phyloP scores from a whole-genome alignment of 1,140 invertebrate genomes.

The Atta cephalotes region DNA sequence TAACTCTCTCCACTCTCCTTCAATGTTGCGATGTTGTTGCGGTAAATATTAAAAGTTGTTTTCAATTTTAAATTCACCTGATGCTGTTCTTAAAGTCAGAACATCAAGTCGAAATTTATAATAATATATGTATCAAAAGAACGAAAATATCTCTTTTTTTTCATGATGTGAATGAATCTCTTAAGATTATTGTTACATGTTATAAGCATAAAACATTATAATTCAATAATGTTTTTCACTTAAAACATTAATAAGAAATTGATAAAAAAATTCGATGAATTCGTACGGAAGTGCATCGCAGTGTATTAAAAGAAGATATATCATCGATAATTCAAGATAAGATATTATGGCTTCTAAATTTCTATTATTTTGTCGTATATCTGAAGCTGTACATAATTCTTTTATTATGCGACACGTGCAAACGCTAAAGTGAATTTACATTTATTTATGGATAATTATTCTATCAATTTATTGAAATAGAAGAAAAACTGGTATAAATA shows the following conservation, averaged over 20 bases:
- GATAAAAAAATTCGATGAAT: neutral
- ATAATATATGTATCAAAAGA: neutral
- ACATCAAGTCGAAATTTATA: conserved; percentile 12
- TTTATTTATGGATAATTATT: conserved; percentile 20
- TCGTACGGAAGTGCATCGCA: neutral
- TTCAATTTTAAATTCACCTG: conserved; percentile 44
- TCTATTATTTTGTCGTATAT: conserved; percentile 12
- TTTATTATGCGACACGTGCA: neutral
- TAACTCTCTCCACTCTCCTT: conserved; percentile 9
- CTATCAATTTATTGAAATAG: no score
- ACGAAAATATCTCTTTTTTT: neutral
- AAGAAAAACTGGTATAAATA: no score
- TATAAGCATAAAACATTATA: conserved; percentile 2
- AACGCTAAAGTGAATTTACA: conserved; percentile 10
- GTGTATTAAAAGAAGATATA: neutral
- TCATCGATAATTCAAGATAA: neutral
- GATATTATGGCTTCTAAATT: neutral
- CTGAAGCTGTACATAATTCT: neutral
- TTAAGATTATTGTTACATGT: neutral
- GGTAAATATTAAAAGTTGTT: conserved; percentile 51
- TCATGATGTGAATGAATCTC: neutral
- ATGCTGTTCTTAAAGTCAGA: neutral
- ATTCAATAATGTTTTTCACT: neutral
- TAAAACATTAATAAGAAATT: neutral
- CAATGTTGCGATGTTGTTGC: neutral